Percentiles rank a stretch among this genome's conserved stretches.
phyloP scores from a whole-genome alignment of 2,113 vertebrate genomes.

The Choloepus hoffmanni region DNA sequence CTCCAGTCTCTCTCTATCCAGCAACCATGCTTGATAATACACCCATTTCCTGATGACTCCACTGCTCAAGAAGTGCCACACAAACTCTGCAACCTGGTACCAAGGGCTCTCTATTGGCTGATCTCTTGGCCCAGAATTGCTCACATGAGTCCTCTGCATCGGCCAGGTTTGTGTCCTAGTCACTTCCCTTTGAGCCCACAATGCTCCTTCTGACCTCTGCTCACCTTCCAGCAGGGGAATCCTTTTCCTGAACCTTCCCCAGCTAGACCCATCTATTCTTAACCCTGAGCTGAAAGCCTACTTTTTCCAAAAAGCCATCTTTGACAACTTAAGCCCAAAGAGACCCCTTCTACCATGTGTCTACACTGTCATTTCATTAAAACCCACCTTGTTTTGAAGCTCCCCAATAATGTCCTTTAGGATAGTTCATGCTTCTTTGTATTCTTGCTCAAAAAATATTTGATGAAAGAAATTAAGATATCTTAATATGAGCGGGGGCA shows the following conservation, averaged over 20 bases:
- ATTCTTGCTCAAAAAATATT: background rate
- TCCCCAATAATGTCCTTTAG: too few relatives aligned
- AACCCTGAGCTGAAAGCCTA: background rate
- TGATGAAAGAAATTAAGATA: background rate
- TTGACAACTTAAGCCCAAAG: background rate
- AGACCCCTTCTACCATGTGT: background rate
- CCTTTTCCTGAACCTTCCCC: background rate
- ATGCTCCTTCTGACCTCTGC: background rate
- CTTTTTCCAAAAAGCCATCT: background rate
- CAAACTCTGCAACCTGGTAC: background rate
- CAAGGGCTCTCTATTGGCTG: background rate
- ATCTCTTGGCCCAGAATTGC: background rate
- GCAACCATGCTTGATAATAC: background rate
- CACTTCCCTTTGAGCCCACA: background rate
- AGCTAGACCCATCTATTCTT: background rate
- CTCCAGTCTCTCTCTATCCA: background rate
- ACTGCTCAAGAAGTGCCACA: background rate
- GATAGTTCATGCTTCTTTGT: background rate
- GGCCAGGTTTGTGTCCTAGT: background rate
- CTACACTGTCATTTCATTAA: background rate
- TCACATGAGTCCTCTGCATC: background rate
- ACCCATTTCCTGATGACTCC: accelerated
- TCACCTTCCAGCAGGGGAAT: background rate
- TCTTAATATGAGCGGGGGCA: background rate
- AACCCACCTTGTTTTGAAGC: background rate